phyloP scores from a whole-genome alignment of 2,888 invertebrate genomes.

The Galeruca laticollis region DNA sequence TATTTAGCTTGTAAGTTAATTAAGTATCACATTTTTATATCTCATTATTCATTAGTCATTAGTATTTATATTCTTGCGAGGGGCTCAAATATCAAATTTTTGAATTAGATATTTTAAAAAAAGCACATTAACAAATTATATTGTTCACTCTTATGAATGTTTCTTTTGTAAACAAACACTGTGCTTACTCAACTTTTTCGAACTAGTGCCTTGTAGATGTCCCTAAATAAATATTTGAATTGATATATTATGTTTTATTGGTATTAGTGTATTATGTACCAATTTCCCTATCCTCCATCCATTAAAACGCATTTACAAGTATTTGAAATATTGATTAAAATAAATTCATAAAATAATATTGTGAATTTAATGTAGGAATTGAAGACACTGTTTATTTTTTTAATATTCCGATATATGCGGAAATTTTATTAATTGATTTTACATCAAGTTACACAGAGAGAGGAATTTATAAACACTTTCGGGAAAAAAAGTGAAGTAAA shows the following conservation, averaged over 20 bases:
- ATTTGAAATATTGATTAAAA: too few species aligned
- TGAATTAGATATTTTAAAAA: conserved; percentile 16
- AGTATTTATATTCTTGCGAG: conserved; percentile 44
- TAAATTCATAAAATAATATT: too few species aligned
- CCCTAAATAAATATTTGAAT: conserved; percentile 41
- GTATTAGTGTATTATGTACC: not conserved
- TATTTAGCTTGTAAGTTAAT: conserved; percentile 34
- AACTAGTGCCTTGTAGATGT: conserved; percentile 57
- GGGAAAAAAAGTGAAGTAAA: too few species aligned
- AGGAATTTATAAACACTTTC: too few species aligned
- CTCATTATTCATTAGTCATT: conserved; percentile 31
- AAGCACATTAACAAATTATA: conserved; percentile 12
- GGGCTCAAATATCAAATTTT: conserved; percentile 45
- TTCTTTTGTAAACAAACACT: conserved; percentile 29
- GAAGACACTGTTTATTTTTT: too few species aligned
- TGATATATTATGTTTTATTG: conserved; percentile 1
- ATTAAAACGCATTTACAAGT: too few species aligned
- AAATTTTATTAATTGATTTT: too few species aligned
- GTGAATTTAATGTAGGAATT: too few species aligned
- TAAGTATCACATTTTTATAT: conserved; percentile 40
- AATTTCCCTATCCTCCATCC: too few species aligned
- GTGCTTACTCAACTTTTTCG: conserved; percentile 45
- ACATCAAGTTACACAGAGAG: too few species aligned
- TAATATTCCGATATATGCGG: too few species aligned
- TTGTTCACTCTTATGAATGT: not conserved